Conservation (phyloP, 2,888 invertebrate genomes). For the Temnothorax rugatulus region DNA sequence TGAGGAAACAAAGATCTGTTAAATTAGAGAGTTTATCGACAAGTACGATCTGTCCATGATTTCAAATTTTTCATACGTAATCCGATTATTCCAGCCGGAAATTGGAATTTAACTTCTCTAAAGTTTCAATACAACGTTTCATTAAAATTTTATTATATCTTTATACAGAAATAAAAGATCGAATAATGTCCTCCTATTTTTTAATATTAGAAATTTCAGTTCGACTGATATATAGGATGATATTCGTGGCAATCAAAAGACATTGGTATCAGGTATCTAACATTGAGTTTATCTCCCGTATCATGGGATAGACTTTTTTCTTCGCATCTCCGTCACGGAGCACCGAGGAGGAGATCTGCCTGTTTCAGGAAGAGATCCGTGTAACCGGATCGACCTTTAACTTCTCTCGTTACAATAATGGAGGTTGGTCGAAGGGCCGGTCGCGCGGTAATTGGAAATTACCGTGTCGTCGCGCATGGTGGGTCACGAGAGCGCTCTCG, state of each 20-base stretch:
- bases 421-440: slow-evolving; percentile 42
- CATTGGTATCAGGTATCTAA: neutral
- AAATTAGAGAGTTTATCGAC: neutral
- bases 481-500: slow-evolving; percentile 53
- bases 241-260: neutral
- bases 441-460: slow-evolving; percentile 69
- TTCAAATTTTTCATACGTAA: neutral
- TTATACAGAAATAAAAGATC: neutral
- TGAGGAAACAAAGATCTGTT: neutral
- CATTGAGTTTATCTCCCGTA: neutral
- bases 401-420: slow-evolving; percentile 60
- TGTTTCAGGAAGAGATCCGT: slow-evolving; percentile 55
- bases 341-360: neutral
- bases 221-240: neutral
- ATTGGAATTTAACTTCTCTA: neutral
- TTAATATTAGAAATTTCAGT: neutral
- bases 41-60: neutral
- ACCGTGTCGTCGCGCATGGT: slow-evolving; percentile 60
- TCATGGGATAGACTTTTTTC: neutral
- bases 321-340: slow-evolving; percentile 5
- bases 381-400: slow-evolving; percentile 60
- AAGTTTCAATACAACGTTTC: neutral
- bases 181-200: neutral
- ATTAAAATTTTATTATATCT: neutral
- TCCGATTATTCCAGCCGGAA: neutral